Evolutionary conservation across 2,797 vertebrate genomes (phyloP), one percentile per base, ranked within the genome.

Genomic region (Takifugu ocellatus): DNA sequence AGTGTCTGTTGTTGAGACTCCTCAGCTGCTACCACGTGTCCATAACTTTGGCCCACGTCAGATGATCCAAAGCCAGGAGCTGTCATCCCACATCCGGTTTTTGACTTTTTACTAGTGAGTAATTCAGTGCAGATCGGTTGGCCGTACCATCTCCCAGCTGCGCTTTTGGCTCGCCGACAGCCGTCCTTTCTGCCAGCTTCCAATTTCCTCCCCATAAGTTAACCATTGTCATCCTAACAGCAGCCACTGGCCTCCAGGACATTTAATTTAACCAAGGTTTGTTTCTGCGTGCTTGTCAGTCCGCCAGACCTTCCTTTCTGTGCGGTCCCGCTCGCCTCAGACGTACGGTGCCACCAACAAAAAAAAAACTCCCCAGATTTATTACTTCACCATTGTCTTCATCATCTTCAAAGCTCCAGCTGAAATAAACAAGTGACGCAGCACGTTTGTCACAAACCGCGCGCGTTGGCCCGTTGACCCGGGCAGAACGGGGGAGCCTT

Each of bases 381-480:
- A 83, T 86, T 60, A 31, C 58, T 44, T 36, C 51, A 51, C 70
- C 59, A 77, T 87, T 82, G 78, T 89, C 87, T 62, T 78, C 21
- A 9, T 39, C 33, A 5, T 58, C 84, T 85, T 87, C 86, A 89
- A 90, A 91, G 85, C 63, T 42, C 1, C 58, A 71, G 55, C 27
- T 61, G n/a, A 61, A 25, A 51, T 66, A 44, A 72, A 76, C 51
- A 68, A 84, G 77, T 75, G 54, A 75, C 72, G 51, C 57, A 33
- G 58, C 56, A 25, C 59, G 51, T 70, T 73, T 70, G 50, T 59
- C 63, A 51, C 51, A 45, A 55, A 70, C 61, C 61, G 24, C 79
- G 72, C 58, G 66, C 55, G 50, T 45, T 39, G 50, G 24, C 58
- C 53, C 56, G 59, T 0, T 64, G 42, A 74, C 60, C 61, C 44